phyloP scores from a whole-genome alignment of 2,113 vertebrate genomes.

The Chinchilla lanigera region DNA sequence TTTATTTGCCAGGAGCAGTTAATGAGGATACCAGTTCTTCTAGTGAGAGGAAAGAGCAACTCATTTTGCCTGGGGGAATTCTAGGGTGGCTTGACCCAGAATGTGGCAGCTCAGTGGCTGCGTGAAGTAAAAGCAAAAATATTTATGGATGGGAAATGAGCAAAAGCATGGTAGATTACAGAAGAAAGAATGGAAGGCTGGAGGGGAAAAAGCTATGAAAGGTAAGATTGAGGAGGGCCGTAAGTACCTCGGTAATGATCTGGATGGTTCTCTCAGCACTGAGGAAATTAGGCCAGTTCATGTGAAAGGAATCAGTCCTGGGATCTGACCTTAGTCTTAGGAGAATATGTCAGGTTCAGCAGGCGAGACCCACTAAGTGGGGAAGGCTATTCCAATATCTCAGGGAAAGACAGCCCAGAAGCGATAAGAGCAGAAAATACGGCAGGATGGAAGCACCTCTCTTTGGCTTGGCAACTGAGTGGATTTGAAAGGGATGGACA shows the following conservation, averaged over 20 bases:
- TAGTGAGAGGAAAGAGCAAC: not conserved
- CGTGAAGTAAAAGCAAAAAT: not conserved
- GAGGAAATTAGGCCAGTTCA: not conserved
- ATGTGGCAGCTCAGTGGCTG: not conserved
- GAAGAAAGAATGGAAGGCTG: not conserved
- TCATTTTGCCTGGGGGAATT: not conserved
- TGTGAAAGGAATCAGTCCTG: not conserved
- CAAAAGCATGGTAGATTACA: not conserved
- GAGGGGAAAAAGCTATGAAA: not conserved
- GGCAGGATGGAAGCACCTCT: not conserved
- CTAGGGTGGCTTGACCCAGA: constrained; percentile 29
- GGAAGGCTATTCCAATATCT: not conserved
- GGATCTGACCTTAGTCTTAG: not conserved
- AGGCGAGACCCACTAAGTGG: not conserved
- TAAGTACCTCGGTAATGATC: not conserved
- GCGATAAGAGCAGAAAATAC: not conserved
- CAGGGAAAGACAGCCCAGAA: not conserved
- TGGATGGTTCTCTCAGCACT: not conserved
- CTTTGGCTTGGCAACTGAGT: not conserved
- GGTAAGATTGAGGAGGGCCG: not conserved
- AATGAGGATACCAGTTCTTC: constrained; percentile 70
- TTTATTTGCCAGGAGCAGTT: constrained; percentile 52
- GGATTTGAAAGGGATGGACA: not conserved
- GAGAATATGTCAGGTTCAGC: not conserved
- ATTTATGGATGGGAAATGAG: not conserved